phyloP scores from a whole-genome alignment of 2,113 vertebrate species.

The Thamnaconus septentrionalis region DNA sequence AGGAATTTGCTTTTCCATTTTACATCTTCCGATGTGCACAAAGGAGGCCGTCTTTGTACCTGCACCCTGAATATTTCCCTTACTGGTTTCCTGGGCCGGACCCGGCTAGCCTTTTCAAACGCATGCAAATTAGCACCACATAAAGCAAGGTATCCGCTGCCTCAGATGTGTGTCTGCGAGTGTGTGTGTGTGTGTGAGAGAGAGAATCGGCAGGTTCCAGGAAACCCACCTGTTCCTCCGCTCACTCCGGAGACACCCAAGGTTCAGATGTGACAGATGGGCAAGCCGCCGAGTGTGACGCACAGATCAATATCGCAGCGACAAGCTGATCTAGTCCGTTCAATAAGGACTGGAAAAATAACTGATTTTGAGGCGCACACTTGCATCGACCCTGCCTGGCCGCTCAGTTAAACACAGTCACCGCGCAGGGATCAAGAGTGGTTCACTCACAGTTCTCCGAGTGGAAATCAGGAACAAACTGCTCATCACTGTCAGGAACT shows the following conservation, averaged over 20 bases:
- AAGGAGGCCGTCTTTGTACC: conserved; percentile 73
- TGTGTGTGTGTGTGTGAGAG: conserved; percentile 39
- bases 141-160: conserved; percentile 43
- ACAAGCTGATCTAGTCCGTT: neutral
- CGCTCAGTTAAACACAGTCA: neutral
- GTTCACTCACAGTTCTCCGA: conserved; percentile 93
- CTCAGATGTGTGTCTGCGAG: conserved; percentile 21
- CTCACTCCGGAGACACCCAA: conserved; percentile 14
- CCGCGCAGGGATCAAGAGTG: neutral
- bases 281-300: too few relatives aligned
- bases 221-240: conserved; percentile 24
- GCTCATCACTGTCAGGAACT: conserved; percentile 97
- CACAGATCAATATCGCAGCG: neutral
- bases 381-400: neutral
- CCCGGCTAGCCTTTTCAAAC: conserved; percentile 73
- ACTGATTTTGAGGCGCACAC: too few relatives aligned
- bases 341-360: too few relatives aligned
- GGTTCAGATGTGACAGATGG: conserved; percentile 3
- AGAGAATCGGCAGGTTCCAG: conserved; percentile 40
- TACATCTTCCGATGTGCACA: conserved; percentile 73
- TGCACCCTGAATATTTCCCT: conserved; percentile 58
- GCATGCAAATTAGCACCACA: conserved; percentile 71
- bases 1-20: conserved; percentile 79
- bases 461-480: conserved; percentile 97
- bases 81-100: conserved; percentile 75